These are phyloP conservation scores for Ladona fulva DNA, from an alignment of 1,140 invertebrate genomes.

Conservation along the genomic window DNA sequence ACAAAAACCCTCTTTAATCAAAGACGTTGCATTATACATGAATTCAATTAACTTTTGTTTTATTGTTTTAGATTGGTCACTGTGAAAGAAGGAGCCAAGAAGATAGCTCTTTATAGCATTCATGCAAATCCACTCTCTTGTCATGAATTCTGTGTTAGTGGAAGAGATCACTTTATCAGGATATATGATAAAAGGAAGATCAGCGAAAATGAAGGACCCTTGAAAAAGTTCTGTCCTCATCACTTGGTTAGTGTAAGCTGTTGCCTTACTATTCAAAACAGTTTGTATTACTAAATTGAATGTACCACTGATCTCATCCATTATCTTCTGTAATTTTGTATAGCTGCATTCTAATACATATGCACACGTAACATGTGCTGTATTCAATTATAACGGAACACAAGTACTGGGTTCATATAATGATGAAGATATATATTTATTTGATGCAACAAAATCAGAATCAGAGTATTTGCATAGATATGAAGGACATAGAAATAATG, in stretches of 20 bases:
- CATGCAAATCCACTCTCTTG: conserved; percentile 68
- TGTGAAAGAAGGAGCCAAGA: conserved; percentile 48
- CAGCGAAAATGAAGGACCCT: conserved; percentile 29
- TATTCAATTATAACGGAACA: conserved; percentile 84
- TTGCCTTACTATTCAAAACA: too few species aligned
- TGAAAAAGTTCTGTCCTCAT: conserved; percentile 47
- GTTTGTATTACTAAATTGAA: too few species aligned
- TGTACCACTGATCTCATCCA: too few species aligned
- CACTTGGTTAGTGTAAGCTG: conserved; percentile 21
- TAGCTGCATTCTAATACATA: conserved; percentile 24
- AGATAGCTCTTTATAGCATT: conserved; percentile 76
- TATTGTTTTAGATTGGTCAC: conserved; percentile 49
- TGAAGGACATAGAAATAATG: conserved; percentile 65
- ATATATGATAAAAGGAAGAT: conserved; percentile 63
- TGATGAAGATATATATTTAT: conserved; percentile 89
- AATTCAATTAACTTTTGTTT: conserved; percentile 15
- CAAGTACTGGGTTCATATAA: conserved; percentile 89
- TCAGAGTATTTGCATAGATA: conserved; percentile 65
- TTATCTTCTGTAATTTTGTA: conserved; percentile 20
- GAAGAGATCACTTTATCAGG: conserved; percentile 46
- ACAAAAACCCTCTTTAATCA: too few species aligned
- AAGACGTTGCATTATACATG: too few species aligned
- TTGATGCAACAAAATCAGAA: conserved; percentile 54
- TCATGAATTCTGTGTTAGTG: conserved; percentile 73
- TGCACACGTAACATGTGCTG: conserved; percentile 70